Evolutionary conservation across 2,888 invertebrate genomes (phyloP), one percentile per base, ranked within the genome.

Genomic region (Anodontia alba): DNA sequence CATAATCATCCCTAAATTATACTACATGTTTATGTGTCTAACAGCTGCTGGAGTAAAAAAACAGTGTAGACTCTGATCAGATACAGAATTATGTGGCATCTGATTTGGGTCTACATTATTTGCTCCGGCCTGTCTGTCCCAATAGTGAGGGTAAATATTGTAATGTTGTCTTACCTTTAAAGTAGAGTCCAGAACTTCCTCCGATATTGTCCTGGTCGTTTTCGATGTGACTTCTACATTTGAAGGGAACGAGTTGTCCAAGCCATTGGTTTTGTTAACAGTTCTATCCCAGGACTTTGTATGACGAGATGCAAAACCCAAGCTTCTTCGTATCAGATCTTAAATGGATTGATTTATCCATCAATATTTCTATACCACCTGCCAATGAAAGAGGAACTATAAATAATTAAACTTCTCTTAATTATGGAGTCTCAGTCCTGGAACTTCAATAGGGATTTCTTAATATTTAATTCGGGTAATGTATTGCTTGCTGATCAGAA

Each of bases 321-420:
- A n/a, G 12, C 54, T 23, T 54, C 54, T 54, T 54, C 10, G 23
- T 26, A 54, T 54, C 26, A 26, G 54, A 23, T 54, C 54, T 54
- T 54, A 26, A 54, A 54, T 54, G 54, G 23, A 62, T 62, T 62
- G 62, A 62, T 62, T 62, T 33, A 62, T 33, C 20, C 62, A 62
- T 33, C 62, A 62, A 62, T 62, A 62, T 5, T 33, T 54, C 26
- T 23, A 26, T 12, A 62, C 20, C 33, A 62, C 62, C 62, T 62
- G 62, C 33, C 62, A 54, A 54, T 54, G 62, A 62, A 62, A 29
- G 15, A 62, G 20, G 23, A 62, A 2, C 62, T 62, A 62, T 62
- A n/a, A 62, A 62, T 62, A 62, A 62, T 62, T 62, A 62, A 62
- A 62, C 33, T 62, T n/a, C 7, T 62, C 62, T 33, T 29, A 62